A percentile compares a stretch with the other conserved stretches of the same genome.
Evolutionary conservation across 2,888 invertebrate genomes (phyloP).

Genomic region (Glyphotaelius pellucidus): DNA sequence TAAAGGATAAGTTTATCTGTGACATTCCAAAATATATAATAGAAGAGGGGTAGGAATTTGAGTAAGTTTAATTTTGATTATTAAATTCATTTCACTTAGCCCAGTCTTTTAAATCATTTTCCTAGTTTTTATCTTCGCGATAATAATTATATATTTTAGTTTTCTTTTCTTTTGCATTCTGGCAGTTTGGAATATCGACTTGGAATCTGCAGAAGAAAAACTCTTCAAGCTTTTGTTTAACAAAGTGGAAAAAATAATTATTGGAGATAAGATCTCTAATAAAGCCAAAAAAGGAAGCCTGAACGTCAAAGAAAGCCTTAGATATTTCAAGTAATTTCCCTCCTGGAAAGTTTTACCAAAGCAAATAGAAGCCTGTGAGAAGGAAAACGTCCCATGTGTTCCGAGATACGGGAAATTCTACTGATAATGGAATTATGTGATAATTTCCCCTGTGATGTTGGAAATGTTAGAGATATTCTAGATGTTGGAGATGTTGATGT

Average conservation of each 20-base stretch:
- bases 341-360: not conserved
- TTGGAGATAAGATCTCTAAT: not conserved
- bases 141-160: not conserved
- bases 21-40: no score
- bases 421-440: not conserved
- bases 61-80: not conserved
- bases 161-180: not conserved
- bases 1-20: no score
- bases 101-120: not conserved
- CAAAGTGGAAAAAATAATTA: not conserved
- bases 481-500: not conserved
- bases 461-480: not conserved
- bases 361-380: not conserved
- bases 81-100: not conserved
- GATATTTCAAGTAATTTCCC: not conserved
- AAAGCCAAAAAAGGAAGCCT: not conserved
- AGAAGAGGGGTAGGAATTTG: no score
- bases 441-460: not conserved
- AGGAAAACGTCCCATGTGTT: not conserved
- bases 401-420: not conserved
- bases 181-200: not conserved
- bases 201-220: not conserved
- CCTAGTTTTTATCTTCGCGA: not conserved
- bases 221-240: not conserved
- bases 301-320: not conserved